Percentiles rank a stretch among this genome's conserved stretches.
phyloP scores from a whole-genome alignment of 1,140 invertebrate genomes.

The Penaeus japonicus region DNA sequence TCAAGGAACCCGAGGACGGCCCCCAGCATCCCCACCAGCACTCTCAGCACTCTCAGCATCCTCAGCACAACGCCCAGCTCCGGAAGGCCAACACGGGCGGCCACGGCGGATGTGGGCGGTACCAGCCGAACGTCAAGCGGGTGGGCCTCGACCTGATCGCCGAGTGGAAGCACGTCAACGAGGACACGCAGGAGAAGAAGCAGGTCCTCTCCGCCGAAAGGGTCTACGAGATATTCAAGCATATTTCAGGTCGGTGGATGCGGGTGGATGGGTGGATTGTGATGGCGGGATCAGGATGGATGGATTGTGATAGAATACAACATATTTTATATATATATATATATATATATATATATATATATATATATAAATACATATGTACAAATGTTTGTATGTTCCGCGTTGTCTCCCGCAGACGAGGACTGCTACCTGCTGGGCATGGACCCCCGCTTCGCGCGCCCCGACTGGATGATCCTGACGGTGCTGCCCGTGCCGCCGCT shows the following conservation, averaged over 20 bases:
- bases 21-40: constrained; percentile 53
- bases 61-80: no score
- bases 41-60: constrained; percentile 36
- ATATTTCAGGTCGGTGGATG: constrained; percentile 74
- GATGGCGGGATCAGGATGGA: no score
- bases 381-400: neutral
- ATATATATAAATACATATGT: neutral
- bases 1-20: constrained; percentile 60
- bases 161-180: constrained; percentile 98
- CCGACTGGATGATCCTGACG: constrained; percentile 99
- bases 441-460: constrained; percentile 94
- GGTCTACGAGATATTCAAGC: constrained; percentile 95
- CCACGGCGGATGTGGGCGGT: constrained; percentile 64
- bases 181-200: constrained; percentile 97
- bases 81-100: neutral
- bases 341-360: neutral
- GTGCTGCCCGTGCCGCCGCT: constrained; percentile 97
- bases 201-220: constrained; percentile 91
- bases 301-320: no score
- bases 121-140: constrained; percentile 91
- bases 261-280: no score
- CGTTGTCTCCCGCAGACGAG: constrained; percentile 74
- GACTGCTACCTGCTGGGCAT: constrained; percentile 95
- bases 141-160: constrained; percentile 91
- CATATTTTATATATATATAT: neutral